Percentiles rank a stretch among this genome's conserved stretches.
These are phyloP conservation scores for Ptiloglossa arizonensis DNA, from an alignment of 1,140 invertebrate species.

Conservation along the genomic window DNA sequence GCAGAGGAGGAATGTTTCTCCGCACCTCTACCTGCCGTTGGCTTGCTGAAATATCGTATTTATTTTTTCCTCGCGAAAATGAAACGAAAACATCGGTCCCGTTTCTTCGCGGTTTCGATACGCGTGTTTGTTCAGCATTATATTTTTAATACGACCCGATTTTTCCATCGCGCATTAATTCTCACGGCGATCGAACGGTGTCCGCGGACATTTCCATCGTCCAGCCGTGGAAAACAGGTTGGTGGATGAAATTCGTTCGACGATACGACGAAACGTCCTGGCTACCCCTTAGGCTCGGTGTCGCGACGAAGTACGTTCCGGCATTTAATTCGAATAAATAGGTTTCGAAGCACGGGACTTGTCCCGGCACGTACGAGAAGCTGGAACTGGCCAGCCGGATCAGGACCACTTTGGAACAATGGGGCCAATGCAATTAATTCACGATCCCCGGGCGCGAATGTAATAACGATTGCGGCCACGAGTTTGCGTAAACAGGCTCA, in stretches of 20 bases:
- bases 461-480: neutral
- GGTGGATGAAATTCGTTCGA: neutral
- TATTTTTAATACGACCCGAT: conserved; percentile 19
- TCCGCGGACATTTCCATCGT: neutral
- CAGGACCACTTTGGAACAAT: neutral
- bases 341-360: neutral
- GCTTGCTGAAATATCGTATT: conserved; percentile 10
- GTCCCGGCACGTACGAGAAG: neutral
- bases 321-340: conserved; percentile 55
- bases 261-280: too few species aligned
- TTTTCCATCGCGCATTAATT: neutral
- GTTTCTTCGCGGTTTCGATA: neutral
- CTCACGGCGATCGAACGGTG: neutral
- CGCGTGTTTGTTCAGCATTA: conserved; percentile 15
- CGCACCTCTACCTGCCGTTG: too few species aligned
- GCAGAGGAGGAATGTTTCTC: too few species aligned
- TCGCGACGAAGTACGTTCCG: conserved; percentile 5
- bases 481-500: neutral
- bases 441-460: neutral
- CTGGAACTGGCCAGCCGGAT: neutral
- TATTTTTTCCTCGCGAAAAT: conserved; percentile 13
- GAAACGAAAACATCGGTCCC: conserved; percentile 16
- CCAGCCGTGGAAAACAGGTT: neutral
- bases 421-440: conserved; percentile 13
- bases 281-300: neutral